Evolutionary conservation across 1,140 invertebrate genomes (phyloP).

Genomic region (Drosophila repleta): DNA sequence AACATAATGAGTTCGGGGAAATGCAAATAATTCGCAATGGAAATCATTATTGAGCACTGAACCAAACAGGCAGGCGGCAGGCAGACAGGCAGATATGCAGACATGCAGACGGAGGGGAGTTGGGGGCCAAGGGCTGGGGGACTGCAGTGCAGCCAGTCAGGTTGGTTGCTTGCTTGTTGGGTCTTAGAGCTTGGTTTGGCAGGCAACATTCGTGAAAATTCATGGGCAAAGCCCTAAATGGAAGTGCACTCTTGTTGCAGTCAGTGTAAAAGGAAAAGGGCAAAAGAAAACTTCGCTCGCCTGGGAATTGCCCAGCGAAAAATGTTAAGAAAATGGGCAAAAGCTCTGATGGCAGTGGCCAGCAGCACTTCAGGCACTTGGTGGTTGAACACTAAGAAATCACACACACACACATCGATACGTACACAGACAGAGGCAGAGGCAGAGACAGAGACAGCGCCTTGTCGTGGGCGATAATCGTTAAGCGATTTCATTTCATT

Average conservation of each 20-base stretch:
- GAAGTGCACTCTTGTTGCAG: constrained; percentile 24
- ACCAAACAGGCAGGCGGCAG: constrained; percentile 42
- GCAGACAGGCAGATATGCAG: not conserved
- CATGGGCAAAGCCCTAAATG: constrained; percentile 23
- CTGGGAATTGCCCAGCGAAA: constrained; percentile 10
- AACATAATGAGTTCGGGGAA: constrained; percentile 77
- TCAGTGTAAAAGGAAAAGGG: not conserved
- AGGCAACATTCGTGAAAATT: constrained; percentile 18
- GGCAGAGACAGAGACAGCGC: constrained; percentile 3
- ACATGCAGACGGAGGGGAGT: not conserved
- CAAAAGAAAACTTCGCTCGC: not conserved
- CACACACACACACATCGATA: constrained; percentile 3
- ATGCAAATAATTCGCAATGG: constrained; percentile 75
- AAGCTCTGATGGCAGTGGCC: constrained; percentile 15
- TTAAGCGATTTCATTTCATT: constrained; percentile 63
- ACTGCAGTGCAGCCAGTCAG: not conserved
- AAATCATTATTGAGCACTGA: constrained; percentile 76
- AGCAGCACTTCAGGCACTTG: constrained; percentile 5
- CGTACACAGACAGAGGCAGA: not conserved
- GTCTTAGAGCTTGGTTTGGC: constrained; percentile 2
- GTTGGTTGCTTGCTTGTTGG: not conserved
- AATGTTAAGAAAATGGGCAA: constrained; percentile 18
- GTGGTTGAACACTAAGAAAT: constrained; percentile 10
- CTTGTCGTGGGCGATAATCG: constrained; percentile 59
- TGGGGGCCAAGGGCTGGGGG: not conserved